A percentile compares a stretch with the other conserved stretches of the same genome.
Conservation (phyloP, 2,797 vertebrate species). For the Acanthornis magna region DNA sequence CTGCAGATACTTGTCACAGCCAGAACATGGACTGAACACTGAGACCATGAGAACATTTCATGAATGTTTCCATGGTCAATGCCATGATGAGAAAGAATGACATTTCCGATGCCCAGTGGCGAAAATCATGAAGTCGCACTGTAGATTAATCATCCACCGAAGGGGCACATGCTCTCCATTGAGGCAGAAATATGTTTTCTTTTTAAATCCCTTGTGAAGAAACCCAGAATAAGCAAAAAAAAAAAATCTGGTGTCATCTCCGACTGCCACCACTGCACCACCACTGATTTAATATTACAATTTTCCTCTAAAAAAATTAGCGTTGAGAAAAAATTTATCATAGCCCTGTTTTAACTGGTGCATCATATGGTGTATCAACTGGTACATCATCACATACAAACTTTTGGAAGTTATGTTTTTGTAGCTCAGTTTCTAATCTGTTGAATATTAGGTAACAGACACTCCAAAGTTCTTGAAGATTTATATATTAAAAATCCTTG, state of each 20-base stretch:
- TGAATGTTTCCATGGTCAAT: not conserved
- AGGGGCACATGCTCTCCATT: not conserved
- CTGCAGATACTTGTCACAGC: not conserved
- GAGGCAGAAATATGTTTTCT: not conserved
- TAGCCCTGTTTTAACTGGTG: not conserved
- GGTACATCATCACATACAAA: not conserved
- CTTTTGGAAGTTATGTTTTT: not conserved
- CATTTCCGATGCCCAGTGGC: not conserved
- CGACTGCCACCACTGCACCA: not conserved
- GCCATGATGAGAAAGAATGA: not conserved
- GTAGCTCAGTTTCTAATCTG: conserved; percentile 22
- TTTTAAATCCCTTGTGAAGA: not conserved
- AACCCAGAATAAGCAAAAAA: not conserved
- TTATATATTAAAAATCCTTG: conserved; percentile 28
- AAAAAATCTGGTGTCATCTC: not conserved
- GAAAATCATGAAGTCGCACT: not conserved
- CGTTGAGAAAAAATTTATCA: not conserved
- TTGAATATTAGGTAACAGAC: conserved; percentile 22
- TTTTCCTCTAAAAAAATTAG: not conserved
- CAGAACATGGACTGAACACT: not conserved
- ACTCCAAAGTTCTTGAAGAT: conserved; percentile 29
- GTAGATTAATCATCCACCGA: not conserved
- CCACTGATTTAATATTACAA: not conserved
- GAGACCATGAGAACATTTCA: not conserved
- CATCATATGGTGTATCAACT: not conserved